These are phyloP conservation scores for Poeciliopsis occidentalis DNA, from an alignment of 2,113 vertebrate genomes.

Conservation along the genomic window DNA sequence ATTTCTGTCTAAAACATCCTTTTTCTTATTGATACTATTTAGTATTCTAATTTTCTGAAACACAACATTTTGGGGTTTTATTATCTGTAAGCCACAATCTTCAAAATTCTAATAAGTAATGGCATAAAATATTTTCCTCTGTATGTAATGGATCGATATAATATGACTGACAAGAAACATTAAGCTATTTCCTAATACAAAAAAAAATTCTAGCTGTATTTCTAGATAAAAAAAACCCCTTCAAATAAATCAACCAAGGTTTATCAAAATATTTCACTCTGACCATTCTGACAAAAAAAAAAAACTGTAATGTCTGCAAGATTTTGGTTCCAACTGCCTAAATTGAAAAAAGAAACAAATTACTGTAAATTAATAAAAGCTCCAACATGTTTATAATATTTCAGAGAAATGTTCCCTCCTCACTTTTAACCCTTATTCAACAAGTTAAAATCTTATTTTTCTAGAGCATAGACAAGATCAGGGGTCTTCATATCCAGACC, in stretches of 20 bases:
- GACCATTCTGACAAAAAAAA: not conserved
- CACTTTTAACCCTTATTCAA: too few relatives aligned
- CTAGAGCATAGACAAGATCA: too few relatives aligned
- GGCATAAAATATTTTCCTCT: not conserved
- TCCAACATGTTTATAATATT: not conserved
- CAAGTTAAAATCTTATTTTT: too few relatives aligned
- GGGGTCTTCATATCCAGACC: too few relatives aligned
- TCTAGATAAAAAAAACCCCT: not conserved
- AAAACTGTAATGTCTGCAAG: not conserved
- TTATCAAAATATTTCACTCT: not conserved
- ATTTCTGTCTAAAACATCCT: too few relatives aligned
- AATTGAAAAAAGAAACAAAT: not conserved
- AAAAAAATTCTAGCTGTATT: not conserved
- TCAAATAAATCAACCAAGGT: not conserved
- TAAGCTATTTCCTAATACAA: too few relatives aligned
- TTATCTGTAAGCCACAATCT: not conserved
- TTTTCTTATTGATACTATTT: too few relatives aligned
- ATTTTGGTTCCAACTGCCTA: not conserved
- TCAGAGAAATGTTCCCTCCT: too few relatives aligned
- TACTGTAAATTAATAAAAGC: not conserved
- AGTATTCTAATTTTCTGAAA: not conserved
- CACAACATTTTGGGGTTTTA: not conserved
- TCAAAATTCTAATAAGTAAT: not conserved
- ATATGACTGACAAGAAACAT: not conserved
- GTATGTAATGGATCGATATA: not conserved